These are phyloP conservation scores for Drosophila gunungcola DNA, from an alignment of 1,140 invertebrate genomes.

Conservation along the genomic window DNA sequence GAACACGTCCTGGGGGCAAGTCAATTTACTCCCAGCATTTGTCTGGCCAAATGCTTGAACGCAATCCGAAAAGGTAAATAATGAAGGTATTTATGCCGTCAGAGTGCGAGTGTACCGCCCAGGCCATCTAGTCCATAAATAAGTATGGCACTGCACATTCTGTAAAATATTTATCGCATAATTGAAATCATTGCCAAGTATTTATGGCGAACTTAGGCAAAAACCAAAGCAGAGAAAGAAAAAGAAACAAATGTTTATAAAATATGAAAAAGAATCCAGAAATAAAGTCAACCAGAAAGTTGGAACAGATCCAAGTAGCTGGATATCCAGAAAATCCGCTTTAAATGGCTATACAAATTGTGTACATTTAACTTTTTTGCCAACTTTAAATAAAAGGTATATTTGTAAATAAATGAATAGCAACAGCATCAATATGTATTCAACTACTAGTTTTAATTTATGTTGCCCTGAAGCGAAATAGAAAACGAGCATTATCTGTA, in stretches of 20 bases:
- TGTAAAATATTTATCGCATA: constrained; percentile 70
- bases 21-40: constrained; percentile 63
- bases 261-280: constrained; percentile 13
- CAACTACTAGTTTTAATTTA: constrained; percentile 9
- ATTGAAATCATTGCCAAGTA: constrained; percentile 69
- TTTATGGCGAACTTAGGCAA: constrained; percentile 50
- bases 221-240: constrained; percentile 21
- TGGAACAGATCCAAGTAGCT: constrained; percentile 1
- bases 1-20: constrained; percentile 51
- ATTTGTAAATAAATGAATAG: constrained; percentile 19
- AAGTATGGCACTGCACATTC: constrained; percentile 37
- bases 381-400: background rate
- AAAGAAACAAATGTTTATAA: constrained; percentile 28
- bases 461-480: constrained; percentile 5
- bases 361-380: background rate
- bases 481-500: constrained; percentile 28
- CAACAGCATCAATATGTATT: constrained; percentile 16
- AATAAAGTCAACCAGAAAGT: constrained; percentile 9
- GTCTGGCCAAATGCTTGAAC: constrained; percentile 37
- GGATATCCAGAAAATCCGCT: constrained; percentile 18
- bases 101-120: constrained; percentile 17
- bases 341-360: constrained; percentile 26
- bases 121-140: constrained; percentile 50
- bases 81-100: constrained; percentile 65
- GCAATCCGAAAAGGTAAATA: constrained; percentile 77